Evolutionary conservation across 1,140 invertebrate species (phyloP).

Genomic region (Ridgeia piscesae): DNA sequence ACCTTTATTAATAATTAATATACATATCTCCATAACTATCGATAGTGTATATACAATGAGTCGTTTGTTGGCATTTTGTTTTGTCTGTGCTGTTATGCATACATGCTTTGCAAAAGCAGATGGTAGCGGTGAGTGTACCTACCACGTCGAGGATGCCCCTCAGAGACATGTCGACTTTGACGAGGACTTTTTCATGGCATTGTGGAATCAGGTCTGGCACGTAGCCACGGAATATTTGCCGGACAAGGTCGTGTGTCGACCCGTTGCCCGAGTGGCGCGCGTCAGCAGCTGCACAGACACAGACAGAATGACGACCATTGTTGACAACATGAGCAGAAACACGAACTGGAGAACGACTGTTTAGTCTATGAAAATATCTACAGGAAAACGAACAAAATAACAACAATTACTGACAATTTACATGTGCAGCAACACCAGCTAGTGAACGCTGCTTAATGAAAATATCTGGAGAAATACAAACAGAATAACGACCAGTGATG

Average conservation of each 20-base stretch:
- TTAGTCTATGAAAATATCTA: not conserved
- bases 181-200: not conserved
- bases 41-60: not conserved
- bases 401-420: not conserved
- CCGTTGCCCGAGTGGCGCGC: not conserved
- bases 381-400: not conserved
- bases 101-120: not conserved
- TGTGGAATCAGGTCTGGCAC: not conserved
- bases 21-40: not conserved
- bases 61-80: not conserved
- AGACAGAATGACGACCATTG: not conserved
- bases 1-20: not conserved
- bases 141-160: not conserved
- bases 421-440: not conserved
- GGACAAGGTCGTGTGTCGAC: not conserved
- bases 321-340: not conserved
- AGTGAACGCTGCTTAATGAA: too few relatives aligned
- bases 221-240: not conserved
- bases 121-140: not conserved
- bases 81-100: not conserved
- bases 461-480: too few relatives aligned
- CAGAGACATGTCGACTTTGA: not conserved
- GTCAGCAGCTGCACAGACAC: not conserved
- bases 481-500: too few relatives aligned
- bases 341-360: not conserved